A percentile compares a stretch with the other conserved stretches of the same genome.
These are phyloP conservation scores for Planococcus citri DNA, from an alignment of 1,140 invertebrate genomes.

Conservation along the genomic window DNA sequence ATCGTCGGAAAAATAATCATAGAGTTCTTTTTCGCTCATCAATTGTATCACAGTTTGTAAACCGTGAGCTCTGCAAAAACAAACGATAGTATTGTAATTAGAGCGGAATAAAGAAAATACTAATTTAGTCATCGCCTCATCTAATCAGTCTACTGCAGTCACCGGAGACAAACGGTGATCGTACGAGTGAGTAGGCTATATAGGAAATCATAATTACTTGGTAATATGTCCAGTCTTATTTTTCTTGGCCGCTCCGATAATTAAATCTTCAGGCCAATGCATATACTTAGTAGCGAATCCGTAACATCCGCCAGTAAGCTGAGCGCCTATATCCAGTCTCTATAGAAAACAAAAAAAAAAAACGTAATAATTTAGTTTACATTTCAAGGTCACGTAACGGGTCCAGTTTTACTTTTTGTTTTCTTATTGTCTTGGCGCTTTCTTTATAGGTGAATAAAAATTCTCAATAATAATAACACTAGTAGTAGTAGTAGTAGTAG, in stretches of 20 bases:
- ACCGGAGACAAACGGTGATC: too few relatives aligned
- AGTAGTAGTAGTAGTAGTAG: too few relatives aligned
- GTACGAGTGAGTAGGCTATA: too few relatives aligned
- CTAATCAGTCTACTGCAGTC: too few relatives aligned
- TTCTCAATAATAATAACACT: too few relatives aligned
- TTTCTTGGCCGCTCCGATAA: slow-evolving; percentile 80
- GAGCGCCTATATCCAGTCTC: slow-evolving; percentile 76
- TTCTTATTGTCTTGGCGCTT: too few relatives aligned
- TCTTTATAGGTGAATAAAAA: too few relatives aligned
- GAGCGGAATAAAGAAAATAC: slow-evolving; percentile 30
- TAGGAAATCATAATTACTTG: slow-evolving; percentile 38
- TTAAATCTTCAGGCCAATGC: slow-evolving; percentile 95
- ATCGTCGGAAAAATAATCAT: slow-evolving; percentile 68
- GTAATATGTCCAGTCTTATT: slow-evolving; percentile 83
- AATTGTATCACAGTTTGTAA: slow-evolving; percentile 89
- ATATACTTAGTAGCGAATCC: slow-evolving; percentile 95
- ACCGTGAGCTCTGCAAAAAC: slow-evolving; percentile 59
- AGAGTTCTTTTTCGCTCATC: slow-evolving; percentile 86
- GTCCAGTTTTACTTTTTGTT: too few relatives aligned
- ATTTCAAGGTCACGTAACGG: neutral
- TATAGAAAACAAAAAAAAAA: slow-evolving; percentile 37
- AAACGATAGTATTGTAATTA: slow-evolving; percentile 36
- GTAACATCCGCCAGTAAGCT: slow-evolving; percentile 87
- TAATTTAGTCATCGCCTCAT: neutral
- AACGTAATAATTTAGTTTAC: neutral